A percentile compares a stretch with the other conserved stretches of the same genome.
These are phyloP conservation scores for Herpetotheres cachinnans DNA, from an alignment of 2,113 vertebrate genomes.

Conservation along the genomic window DNA sequence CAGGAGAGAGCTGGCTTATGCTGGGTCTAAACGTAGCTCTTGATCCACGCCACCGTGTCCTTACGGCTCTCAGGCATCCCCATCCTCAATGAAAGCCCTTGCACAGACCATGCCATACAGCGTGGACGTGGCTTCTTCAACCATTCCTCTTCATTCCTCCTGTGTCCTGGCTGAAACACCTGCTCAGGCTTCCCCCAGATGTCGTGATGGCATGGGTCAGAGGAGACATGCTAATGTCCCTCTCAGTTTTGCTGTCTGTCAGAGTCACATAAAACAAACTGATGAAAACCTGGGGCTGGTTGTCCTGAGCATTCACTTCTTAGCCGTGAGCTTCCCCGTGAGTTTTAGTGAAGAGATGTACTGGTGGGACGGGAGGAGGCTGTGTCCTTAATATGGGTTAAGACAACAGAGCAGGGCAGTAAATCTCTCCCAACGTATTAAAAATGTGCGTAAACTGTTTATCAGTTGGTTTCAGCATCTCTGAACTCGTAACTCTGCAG, in stretches of 20 bases:
- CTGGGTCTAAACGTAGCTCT: neutral
- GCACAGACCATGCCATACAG: neutral
- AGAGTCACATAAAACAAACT: neutral
- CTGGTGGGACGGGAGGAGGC: neutral
- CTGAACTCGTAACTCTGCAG: neutral
- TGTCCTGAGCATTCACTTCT: neutral
- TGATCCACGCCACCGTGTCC: neutral
- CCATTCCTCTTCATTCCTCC: neutral
- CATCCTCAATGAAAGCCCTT: neutral
- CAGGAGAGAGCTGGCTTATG: neutral
- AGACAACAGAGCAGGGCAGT: neutral
- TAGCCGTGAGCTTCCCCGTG: neutral
- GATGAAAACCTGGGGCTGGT: neutral
- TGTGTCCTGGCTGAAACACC: neutral
- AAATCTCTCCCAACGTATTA: neutral
- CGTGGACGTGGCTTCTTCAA: neutral
- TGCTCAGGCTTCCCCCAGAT: neutral
- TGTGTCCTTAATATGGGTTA: neutral
- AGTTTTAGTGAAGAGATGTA: neutral
- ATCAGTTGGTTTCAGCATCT: neutral
- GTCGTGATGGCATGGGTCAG: rapidly evolving
- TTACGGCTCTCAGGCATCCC: neutral
- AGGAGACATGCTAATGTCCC: rapidly evolving
- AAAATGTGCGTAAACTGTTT: neutral
- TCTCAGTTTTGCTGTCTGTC: neutral